Conservation (phyloP, 2,797 vertebrate species). For the Cuniculus paca region DNA sequence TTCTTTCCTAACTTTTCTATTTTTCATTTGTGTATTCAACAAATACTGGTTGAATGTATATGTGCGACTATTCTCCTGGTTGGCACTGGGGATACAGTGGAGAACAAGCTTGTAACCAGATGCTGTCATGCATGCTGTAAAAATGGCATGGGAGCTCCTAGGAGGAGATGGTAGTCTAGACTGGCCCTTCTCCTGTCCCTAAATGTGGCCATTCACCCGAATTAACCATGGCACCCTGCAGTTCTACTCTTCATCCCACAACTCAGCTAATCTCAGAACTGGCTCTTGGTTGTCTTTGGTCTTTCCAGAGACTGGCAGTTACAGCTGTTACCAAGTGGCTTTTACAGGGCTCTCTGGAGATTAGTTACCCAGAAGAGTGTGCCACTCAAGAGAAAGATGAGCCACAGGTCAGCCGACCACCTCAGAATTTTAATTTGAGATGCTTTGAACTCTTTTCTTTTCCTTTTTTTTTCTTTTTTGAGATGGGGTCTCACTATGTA, state of each 20-base stretch:
- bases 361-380: not conserved
- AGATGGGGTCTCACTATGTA: no score
- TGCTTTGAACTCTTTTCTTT: not conserved
- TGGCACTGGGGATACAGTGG: not conserved
- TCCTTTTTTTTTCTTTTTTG: no score
- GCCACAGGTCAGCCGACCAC: not conserved
- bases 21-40: constrained; percentile 20
- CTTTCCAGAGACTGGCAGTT: not conserved
- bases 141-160: not conserved
- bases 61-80: not conserved
- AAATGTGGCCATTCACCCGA: not conserved
- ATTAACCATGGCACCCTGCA: not conserved
- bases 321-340: not conserved
- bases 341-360: not conserved
- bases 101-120: not conserved
- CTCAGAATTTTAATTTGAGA: constrained; percentile 34
- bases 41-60: not conserved
- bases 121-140: not conserved
- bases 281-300: not conserved
- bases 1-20: not conserved
- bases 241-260: not conserved
- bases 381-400: not conserved
- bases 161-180: not conserved
- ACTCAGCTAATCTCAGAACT: not conserved
- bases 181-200: not conserved